Percentiles rank a stretch among this genome's conserved stretches.
These are phyloP conservation scores for Perca fluviatilis DNA, from an alignment of 2,113 vertebrate species.

Conservation along the genomic window DNA sequence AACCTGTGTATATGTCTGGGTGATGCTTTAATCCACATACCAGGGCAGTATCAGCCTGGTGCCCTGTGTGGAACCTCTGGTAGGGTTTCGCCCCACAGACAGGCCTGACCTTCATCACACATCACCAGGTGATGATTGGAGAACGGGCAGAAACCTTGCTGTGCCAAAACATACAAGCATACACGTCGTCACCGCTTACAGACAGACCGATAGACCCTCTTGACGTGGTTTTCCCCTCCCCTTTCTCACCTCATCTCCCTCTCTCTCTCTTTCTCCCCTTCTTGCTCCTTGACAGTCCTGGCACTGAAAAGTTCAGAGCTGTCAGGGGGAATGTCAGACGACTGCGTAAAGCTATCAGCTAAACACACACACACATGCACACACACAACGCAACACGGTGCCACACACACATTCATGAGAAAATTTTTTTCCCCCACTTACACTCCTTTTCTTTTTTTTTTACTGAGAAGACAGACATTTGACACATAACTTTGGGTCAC, in stretches of 20 bases:
- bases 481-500: conserved; percentile 38
- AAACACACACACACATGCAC: conserved; percentile 61
- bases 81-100: conserved; percentile 76
- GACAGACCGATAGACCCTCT: conserved; percentile 47
- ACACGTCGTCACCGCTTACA: conserved; percentile 34
- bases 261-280: conserved; percentile 13
- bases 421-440: conserved; percentile 35
- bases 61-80: conserved; percentile 40
- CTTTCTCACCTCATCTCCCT: conserved; percentile 51
- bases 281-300: conserved; percentile 82
- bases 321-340: conserved; percentile 93
- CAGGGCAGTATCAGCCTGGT: conserved; percentile 51
- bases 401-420: conserved; percentile 23
- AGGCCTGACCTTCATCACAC: conserved; percentile 87
- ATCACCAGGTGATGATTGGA: conserved; percentile 91
- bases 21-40: conserved; percentile 40
- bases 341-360: conserved; percentile 81
- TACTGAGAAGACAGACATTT: conserved; percentile 24
- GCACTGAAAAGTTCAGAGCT: conserved; percentile 96
- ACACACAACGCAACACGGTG: background rate
- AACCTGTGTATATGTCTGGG: conserved; percentile 32
- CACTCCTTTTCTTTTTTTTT: conserved; percentile 1
- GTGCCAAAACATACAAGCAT: conserved; percentile 68
- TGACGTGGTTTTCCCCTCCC: conserved; percentile 81
- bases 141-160: conserved; percentile 70